Evolutionary conservation across 2,113 vertebrate species (phyloP).

Genomic region (Holacanthus passer): DNA sequence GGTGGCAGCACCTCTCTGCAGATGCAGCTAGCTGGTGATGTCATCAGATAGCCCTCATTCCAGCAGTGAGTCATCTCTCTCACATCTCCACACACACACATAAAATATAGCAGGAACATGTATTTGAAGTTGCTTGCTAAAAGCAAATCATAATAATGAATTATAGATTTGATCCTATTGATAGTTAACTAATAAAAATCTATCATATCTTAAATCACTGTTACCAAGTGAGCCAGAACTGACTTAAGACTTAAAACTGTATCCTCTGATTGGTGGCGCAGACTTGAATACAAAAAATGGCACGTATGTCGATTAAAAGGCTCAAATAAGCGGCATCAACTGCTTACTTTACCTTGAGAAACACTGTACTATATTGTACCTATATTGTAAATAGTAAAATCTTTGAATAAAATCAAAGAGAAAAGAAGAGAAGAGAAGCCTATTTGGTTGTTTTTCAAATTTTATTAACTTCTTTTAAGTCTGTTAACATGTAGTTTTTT

Average conservation of each 20-base stretch:
- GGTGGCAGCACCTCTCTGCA: constrained; percentile 8
- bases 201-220: neutral
- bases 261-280: too few species aligned
- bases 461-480: too few species aligned
- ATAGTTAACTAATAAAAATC: neutral
- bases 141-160: neutral
- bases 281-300: neutral
- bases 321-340: neutral
- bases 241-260: neutral
- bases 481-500: too few species aligned
- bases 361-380: too few species aligned
- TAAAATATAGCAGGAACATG: neutral
- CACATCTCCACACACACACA: neutral
- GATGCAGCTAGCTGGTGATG: constrained; percentile 40
- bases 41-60: constrained; percentile 21
- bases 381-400: too few species aligned
- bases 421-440: too few species aligned
- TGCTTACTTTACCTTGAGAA: neutral
- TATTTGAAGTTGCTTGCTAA: neutral
- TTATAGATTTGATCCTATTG: neutral
- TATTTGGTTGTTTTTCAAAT: too few species aligned
- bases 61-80: constrained; percentile 40
- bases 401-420: too few species aligned
- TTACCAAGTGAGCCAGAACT: neutral
- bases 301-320: neutral